These are phyloP conservation scores for Oasisia sp. DNA, from an alignment of 2,888 invertebrate species.

Conservation along the genomic window DNA sequence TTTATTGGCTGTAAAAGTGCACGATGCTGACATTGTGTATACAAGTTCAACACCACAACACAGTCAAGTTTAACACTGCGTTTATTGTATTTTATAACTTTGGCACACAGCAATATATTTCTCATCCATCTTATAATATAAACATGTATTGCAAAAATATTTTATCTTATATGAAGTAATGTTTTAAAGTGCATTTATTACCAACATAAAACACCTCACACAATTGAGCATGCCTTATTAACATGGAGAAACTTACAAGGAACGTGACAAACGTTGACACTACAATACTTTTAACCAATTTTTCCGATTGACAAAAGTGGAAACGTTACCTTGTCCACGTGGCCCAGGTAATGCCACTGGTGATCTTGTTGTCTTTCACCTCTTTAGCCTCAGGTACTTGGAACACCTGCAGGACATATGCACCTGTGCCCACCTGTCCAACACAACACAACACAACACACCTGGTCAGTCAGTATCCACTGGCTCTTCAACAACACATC, in stretches of 20 bases:
- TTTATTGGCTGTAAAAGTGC: too few species aligned
- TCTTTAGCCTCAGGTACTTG: slow-evolving; percentile 58
- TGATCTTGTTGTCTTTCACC: slow-evolving; percentile 51
- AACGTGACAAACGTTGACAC: not conserved
- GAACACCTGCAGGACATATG: slow-evolving; percentile 60
- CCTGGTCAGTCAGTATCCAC: too few species aligned
- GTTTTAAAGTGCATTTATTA: not conserved
- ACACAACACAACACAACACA: slow-evolving; percentile 14
- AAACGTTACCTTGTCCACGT: slow-evolving; percentile 63
- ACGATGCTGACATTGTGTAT: too few species aligned
- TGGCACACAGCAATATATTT: too few species aligned
- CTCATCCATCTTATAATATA: not conserved
- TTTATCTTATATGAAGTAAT: not conserved
- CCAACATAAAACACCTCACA: not conserved
- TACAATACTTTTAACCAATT: not conserved
- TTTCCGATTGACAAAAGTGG: not conserved
- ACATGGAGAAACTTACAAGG: not conserved
- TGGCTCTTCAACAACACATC: too few species aligned
- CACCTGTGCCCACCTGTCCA: slow-evolving; percentile 61
- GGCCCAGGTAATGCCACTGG: slow-evolving; percentile 60
- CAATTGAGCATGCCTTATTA: not conserved
- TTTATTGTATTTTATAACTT: too few species aligned
- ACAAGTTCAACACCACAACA: too few species aligned
- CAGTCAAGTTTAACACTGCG: too few species aligned
- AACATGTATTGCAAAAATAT: not conserved